These are phyloP conservation scores for Lithobates sylvaticus DNA, from an alignment of 2,797 vertebrate species.

Conservation along the genomic window DNA sequence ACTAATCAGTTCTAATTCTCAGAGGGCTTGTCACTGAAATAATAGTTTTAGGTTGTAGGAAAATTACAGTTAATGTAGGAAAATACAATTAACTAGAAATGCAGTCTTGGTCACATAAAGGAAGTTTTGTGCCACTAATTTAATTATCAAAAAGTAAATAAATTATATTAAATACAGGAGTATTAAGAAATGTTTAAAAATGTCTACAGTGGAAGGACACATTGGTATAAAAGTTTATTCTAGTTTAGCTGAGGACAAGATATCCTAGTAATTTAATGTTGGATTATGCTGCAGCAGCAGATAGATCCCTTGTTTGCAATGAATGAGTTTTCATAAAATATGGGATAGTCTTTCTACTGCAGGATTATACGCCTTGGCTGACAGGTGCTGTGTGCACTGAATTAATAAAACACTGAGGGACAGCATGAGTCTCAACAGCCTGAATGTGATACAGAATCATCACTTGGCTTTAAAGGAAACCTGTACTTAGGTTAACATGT, in stretches of 20 bases:
- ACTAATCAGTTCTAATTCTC: no score
- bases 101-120: background rate
- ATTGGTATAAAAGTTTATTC: background rate
- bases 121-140: background rate
- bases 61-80: no score
- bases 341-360: slow-evolving; percentile 68
- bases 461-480: slow-evolving; percentile 16
- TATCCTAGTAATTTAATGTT: slow-evolving; percentile 73
- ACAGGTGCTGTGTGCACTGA: background rate
- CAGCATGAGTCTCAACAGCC: slow-evolving; percentile 24
- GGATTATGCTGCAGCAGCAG: slow-evolving; percentile 73
- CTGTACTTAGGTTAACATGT: no score
- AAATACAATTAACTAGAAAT: background rate
- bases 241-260: slow-evolving; percentile 63
- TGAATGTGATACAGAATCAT: slow-evolving; percentile 36
- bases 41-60: no score
- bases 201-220: background rate
- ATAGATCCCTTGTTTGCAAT: slow-evolving; percentile 63
- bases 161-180: background rate
- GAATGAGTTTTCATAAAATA: slow-evolving; percentile 75
- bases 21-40: no score
- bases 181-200: background rate
- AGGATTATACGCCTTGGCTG: slow-evolving; percentile 54
- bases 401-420: background rate
- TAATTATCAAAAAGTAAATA: background rate